A percentile compares a stretch with the other conserved stretches of the same genome.
These are phyloP conservation scores for Myotis yumanensis DNA, from an alignment of 2,113 vertebrate genomes.

Conservation along the genomic window DNA sequence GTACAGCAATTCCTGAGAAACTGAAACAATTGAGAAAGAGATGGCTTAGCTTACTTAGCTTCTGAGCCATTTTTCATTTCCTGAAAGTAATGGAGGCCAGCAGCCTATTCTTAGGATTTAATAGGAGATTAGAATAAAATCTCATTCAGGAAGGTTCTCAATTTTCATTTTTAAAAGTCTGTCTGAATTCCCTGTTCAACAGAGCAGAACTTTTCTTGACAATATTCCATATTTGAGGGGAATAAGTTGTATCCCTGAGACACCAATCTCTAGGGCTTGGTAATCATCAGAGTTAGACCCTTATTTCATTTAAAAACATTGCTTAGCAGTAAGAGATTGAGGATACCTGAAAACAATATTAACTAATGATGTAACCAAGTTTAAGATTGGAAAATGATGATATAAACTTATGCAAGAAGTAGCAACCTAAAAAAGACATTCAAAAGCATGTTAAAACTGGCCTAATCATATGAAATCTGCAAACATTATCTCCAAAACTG, in stretches of 20 bases:
- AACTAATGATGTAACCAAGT: conserved; percentile 24
- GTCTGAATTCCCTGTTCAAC: conserved; percentile 38
- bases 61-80: conserved; percentile 74
- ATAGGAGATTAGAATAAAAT: conserved; percentile 47
- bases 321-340: conserved; percentile 38
- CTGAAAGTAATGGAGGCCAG: conserved; percentile 74
- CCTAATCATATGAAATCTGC: neutral
- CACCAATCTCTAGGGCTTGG: conserved; percentile 21
- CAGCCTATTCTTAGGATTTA: conserved; percentile 60
- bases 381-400: conserved; percentile 46
- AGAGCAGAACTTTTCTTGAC: conserved; percentile 44
- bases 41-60: conserved; percentile 76
- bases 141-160: conserved; percentile 28
- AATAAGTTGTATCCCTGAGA: conserved; percentile 54
- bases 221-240: conserved; percentile 43
- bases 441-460: neutral
- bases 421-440: conserved; percentile 23
- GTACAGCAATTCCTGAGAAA: conserved; percentile 77
- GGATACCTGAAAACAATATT: neutral
- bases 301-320: conserved; percentile 48
- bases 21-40: conserved; percentile 78
- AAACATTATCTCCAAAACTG: neutral
- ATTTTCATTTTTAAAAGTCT: conserved; percentile 59
- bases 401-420: neutral
- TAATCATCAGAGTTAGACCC: neutral